Evolutionary conservation across 92 coral and sea anemone genomes (phyloP), one percentile per base, ranked within the genome.

Genomic region (Zoanthus solanderi): DNA sequence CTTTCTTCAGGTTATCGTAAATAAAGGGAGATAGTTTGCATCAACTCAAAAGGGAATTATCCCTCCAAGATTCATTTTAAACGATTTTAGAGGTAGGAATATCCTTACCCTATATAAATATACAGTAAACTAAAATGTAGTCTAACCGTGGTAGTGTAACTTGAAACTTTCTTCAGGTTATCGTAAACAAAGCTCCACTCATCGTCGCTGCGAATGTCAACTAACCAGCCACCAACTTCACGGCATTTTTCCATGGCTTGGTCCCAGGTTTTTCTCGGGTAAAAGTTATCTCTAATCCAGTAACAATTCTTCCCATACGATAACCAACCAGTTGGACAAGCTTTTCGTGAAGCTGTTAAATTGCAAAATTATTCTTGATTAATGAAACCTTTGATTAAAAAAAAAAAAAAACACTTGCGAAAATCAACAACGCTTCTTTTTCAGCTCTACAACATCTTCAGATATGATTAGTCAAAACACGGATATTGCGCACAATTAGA

Each of bases 171-270:
- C 34, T 54, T 28, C 1, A 85, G 0, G 46, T 37, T 4, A 81
- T 81, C 61, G 2, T 7, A 13, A 30, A 85, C 88, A 23, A 85
- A 85, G 65, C 23, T 52, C 88, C 88, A 85, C 63, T 85, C 88
- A 5, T 30, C 4, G 28, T 85, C 83, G 45, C 37, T 44, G 54
- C 46, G 82, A 37, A 85, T 85, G 75, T 85, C 88, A 2, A 85
- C 88, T 16, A 85, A 18, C 73, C 79, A 78, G 0, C 73, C 88
- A 17, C 88, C 88, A 71, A 31, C 46, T 18, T 73, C 16, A 5
- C 72, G 82, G 44, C 88, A 85, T 9, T 12, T 68, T 13, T 56
- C 71, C 71, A 32, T 16, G 9, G 83, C 88, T 73, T 73, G 57
- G 29, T 28, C 79, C 88, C 88, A 85, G 58, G 34, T 56, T n/a